These are phyloP conservation scores for Myrmecobius fasciatus DNA, from an alignment of 2,113 vertebrate genomes.

Conservation along the genomic window DNA sequence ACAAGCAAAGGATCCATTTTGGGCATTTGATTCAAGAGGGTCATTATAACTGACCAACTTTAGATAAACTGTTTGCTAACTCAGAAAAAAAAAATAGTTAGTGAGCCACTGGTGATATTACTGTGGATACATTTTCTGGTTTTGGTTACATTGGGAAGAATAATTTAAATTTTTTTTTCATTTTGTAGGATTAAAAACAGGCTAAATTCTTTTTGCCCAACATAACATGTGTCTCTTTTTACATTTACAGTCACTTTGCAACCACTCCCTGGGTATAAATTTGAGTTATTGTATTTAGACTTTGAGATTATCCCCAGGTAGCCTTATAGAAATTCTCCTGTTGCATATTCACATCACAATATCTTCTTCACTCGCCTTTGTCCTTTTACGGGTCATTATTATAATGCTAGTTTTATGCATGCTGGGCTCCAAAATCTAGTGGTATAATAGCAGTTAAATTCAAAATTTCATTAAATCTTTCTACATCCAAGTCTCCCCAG, in stretches of 20 bases:
- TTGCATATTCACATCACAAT: not conserved
- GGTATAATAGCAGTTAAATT: not conserved
- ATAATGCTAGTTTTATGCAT: not conserved
- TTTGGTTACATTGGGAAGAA: conserved; percentile 44
- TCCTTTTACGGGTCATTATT: not conserved
- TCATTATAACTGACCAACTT: not conserved
- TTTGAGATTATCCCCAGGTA: not conserved
- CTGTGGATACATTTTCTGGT: not conserved
- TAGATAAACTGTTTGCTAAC: not conserved
- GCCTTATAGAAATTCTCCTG: not conserved
- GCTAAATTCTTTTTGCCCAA: not conserved
- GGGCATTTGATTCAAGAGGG: not conserved
- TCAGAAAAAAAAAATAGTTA: not conserved
- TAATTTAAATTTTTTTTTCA: conserved; percentile 6
- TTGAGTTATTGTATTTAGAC: not conserved
- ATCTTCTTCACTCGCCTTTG: not conserved
- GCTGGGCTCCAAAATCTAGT: not conserved
- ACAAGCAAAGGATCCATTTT: not conserved
- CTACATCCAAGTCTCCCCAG: not conserved
- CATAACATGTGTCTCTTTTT: not conserved
- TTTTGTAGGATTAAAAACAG: conserved; percentile 8
- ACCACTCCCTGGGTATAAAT: not conserved
- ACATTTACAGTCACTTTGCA: not conserved
- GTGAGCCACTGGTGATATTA: conserved; percentile 10
- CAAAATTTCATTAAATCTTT: not conserved